Percentiles rank a stretch among this genome's conserved stretches.
phyloP scores from a whole-genome alignment of 2,888 invertebrate genomes.

The Agriopis leucophaearia region DNA sequence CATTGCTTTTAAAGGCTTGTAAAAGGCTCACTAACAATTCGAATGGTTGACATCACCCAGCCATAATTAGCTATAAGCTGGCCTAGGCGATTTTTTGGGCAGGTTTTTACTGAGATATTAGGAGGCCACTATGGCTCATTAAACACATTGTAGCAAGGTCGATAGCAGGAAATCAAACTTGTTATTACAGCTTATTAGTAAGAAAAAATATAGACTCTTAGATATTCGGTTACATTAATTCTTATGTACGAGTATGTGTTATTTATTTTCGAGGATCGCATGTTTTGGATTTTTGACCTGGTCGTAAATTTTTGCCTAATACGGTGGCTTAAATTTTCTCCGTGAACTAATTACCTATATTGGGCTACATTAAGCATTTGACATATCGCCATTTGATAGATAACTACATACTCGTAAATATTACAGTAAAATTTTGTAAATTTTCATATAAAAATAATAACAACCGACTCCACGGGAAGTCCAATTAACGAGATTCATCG shows the following conservation, averaged over 20 bases:
- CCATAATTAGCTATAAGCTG: conserved; percentile 49
- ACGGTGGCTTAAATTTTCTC: not conserved
- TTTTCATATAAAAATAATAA: too few species aligned
- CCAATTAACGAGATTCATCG: too few species aligned
- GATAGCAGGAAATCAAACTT: conserved; percentile 28
- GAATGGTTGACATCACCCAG: conserved; percentile 56
- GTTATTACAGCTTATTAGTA: conserved; percentile 26
- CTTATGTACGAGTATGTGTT: too few species aligned
- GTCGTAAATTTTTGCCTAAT: conserved; percentile 8
- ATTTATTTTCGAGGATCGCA: conserved; percentile 3
- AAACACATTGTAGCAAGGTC: conserved; percentile 35
- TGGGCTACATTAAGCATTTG: too few species aligned
- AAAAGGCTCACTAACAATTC: not conserved
- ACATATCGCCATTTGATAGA: not conserved
- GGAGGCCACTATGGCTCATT: conserved; percentile 42
- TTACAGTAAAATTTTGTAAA: too few species aligned
- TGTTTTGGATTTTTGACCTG: not conserved
- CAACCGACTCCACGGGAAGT: too few species aligned
- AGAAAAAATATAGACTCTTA: conserved; percentile 2
- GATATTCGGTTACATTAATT: conserved; percentile 2
- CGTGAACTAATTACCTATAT: not conserved
- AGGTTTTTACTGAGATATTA: conserved; percentile 35
- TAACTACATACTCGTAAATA: too few species aligned
- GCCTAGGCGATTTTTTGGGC: conserved; percentile 36
- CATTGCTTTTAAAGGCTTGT: conserved; percentile 21